These are phyloP conservation scores for Benthosema pterotum DNA, from an alignment of 2,797 vertebrate genomes.

Conservation along the genomic window DNA sequence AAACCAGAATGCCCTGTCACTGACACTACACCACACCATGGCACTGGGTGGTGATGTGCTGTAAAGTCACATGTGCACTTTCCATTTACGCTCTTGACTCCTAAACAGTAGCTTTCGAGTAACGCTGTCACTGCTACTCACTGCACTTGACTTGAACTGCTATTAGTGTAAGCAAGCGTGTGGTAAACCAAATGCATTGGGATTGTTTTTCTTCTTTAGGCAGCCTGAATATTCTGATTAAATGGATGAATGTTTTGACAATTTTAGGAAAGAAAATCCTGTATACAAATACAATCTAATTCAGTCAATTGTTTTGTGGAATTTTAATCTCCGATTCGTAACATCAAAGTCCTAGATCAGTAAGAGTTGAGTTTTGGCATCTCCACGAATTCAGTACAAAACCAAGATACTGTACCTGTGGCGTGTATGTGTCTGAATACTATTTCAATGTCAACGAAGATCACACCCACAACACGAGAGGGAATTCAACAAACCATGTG, in stretches of 20 bases:
- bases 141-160: not conserved
- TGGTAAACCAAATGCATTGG: not conserved
- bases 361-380: no score
- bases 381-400: no score
- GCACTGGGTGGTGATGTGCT: constrained; percentile 11
- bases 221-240: not conserved
- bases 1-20: constrained; percentile 50
- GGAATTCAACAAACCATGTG: no score
- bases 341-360: no score
- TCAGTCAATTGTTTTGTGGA: not conserved
- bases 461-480: no score
- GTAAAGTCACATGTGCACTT: constrained; percentile 34
- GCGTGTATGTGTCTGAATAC: no score
- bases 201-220: not conserved
- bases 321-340: no score
- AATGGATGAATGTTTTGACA: not conserved
- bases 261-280: not conserved
- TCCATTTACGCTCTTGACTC: constrained; percentile 5
- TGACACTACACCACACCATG: constrained; percentile 34
- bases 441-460: no score
- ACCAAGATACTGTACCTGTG: no score
- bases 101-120: not conserved
- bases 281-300: no score
- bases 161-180: not conserved
- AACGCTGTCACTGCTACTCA: not conserved